These are phyloP conservation scores for Busseola fusca DNA, from an alignment of 2,888 invertebrate species.

Conservation along the genomic window DNA sequence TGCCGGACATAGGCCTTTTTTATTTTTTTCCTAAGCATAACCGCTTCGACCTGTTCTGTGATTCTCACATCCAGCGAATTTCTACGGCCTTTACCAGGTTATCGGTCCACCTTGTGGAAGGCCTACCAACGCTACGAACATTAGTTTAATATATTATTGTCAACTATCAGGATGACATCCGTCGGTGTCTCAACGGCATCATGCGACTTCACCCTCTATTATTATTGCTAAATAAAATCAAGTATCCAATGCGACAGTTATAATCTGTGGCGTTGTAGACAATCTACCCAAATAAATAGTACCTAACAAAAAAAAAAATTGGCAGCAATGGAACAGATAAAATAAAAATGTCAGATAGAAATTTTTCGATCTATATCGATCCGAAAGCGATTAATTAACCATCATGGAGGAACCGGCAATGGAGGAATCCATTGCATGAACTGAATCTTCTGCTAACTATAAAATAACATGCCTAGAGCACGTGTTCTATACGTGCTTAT, in stretches of 20 bases:
- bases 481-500: slow-evolving; percentile 22
- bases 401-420: neutral
- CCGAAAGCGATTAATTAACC: neutral
- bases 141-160: neutral
- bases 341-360: no score
- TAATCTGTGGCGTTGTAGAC: no score
- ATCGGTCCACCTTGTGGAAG: neutral
- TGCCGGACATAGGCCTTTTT: no score
- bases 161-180: no score
- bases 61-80: neutral
- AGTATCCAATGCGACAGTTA: no score
- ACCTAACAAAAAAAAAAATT: no score
- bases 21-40: neutral
- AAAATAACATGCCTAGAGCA: slow-evolving; percentile 20
- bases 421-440: neutral
- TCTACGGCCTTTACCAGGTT: neutral
- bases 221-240: no score
- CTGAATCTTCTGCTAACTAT: slow-evolving; percentile 14
- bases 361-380: no score
- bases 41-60: neutral
- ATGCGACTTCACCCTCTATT: no score
- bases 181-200: no score
- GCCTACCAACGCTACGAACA: neutral
- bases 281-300: no score
- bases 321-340: no score